These are phyloP conservation scores for Thomomys bottae DNA, from an alignment of 2,113 vertebrate genomes.

Conservation along the genomic window DNA sequence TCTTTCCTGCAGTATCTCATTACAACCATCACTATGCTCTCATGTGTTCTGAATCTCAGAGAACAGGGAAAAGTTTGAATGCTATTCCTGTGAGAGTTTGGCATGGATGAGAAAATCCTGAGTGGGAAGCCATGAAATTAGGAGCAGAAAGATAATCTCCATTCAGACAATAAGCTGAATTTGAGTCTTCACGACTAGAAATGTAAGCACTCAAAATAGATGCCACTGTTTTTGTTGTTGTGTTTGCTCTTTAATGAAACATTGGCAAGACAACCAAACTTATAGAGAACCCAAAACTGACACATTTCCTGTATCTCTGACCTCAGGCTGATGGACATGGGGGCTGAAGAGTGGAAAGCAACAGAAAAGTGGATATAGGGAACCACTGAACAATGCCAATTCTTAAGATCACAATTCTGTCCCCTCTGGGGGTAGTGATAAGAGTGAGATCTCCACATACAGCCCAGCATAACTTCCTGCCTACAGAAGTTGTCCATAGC, in stretches of 20 bases:
- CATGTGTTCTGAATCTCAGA: background rate
- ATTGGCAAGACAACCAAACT: background rate
- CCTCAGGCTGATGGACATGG: background rate
- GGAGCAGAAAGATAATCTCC: background rate
- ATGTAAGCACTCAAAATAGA: background rate
- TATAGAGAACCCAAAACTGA: background rate
- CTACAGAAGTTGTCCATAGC: no score
- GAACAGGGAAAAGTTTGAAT: background rate
- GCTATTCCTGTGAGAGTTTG: background rate
- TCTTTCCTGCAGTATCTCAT: background rate
- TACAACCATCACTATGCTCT: background rate
- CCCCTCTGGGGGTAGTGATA: background rate
- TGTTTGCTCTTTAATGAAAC: constrained; percentile 18
- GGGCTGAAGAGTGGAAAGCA: background rate
- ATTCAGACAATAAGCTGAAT: background rate
- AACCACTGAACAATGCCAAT: background rate
- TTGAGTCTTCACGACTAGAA: background rate
- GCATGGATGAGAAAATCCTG: background rate
- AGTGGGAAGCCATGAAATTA: background rate
- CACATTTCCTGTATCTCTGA: background rate
- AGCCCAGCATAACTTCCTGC: background rate
- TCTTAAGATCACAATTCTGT: background rate
- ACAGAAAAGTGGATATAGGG: background rate
- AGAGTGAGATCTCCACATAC: background rate
- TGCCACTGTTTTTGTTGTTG: background rate